phyloP scores from a whole-genome alignment of 2,888 invertebrate genomes.

The Auanema sp. region DNA sequence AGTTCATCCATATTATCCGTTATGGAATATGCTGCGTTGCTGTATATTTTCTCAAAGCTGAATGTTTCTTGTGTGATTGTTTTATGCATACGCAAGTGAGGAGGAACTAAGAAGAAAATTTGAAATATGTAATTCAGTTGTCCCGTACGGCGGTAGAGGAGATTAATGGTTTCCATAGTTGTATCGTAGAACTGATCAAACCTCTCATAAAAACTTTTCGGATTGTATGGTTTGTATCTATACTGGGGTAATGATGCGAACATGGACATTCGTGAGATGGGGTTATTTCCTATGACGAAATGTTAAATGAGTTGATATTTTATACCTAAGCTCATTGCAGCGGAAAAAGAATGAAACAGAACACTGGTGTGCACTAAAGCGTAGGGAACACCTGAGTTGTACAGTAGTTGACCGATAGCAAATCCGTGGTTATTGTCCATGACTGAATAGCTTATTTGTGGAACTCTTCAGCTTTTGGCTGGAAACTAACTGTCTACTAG shows the following conservation, averaged over 20 bases:
- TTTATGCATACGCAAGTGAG: background rate
- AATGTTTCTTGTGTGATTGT: background rate
- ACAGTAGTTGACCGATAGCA: background rate
- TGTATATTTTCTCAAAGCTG: background rate
- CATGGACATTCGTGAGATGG: background rate
- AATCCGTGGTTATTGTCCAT: background rate
- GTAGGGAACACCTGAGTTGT: background rate
- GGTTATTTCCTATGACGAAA: background rate
- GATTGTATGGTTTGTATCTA: background rate
- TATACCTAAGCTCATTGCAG: background rate
- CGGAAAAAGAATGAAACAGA: background rate
- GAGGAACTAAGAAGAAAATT: too few relatives aligned
- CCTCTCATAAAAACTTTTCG: background rate
- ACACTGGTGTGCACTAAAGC: background rate
- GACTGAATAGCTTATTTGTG: background rate
- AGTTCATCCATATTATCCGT: constrained; percentile 4
- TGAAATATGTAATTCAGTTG: too few relatives aligned
- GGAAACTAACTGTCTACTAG: background rate
- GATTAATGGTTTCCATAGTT: background rate
- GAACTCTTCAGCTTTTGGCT: background rate
- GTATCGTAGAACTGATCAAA: background rate
- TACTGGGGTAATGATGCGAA: background rate
- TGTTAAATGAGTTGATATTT: too few relatives aligned
- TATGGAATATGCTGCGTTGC: background rate
- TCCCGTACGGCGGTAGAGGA: background rate